phyloP scores from a whole-genome alignment of 2,113 vertebrate species.

The Megaleporinus macrocephalus region DNA sequence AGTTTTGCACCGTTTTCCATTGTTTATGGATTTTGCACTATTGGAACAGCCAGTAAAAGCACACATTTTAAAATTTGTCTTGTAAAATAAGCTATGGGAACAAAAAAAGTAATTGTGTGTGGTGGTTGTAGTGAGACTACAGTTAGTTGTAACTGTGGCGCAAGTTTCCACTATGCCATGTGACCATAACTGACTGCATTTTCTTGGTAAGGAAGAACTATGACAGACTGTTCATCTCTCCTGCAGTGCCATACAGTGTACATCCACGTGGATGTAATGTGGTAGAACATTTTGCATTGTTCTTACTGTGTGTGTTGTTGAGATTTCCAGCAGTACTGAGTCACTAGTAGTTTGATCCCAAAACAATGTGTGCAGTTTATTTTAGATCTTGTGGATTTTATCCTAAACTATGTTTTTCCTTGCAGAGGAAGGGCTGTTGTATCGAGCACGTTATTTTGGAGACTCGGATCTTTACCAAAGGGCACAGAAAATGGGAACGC shows the following conservation, averaged over 20 bases:
- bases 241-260: neutral
- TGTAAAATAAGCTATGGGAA: too few species aligned
- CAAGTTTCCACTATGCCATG: neutral
- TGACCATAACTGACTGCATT: neutral
- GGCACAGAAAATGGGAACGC: conserved; percentile 95
- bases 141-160: too few species aligned
- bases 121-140: too few species aligned
- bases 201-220: neutral
- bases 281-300: neutral
- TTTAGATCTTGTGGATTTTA: neutral
- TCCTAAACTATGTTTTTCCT: conserved; percentile 44
- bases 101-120: too few species aligned
- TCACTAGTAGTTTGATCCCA: neutral
- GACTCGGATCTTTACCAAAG: conserved; percentile 92
- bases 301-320: neutral
- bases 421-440: conserved; percentile 95
- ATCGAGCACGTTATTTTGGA: conserved; percentile 96
- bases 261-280: neutral
- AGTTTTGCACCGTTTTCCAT: conserved; percentile 58
- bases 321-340: neutral
- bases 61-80: neutral
- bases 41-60: neutral
- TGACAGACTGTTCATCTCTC: neutral
- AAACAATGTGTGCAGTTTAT: neutral
- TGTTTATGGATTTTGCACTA: neutral